These are phyloP conservation scores for Callionymus lyra DNA, from an alignment of 2,113 vertebrate species.

Conservation along the genomic window DNA sequence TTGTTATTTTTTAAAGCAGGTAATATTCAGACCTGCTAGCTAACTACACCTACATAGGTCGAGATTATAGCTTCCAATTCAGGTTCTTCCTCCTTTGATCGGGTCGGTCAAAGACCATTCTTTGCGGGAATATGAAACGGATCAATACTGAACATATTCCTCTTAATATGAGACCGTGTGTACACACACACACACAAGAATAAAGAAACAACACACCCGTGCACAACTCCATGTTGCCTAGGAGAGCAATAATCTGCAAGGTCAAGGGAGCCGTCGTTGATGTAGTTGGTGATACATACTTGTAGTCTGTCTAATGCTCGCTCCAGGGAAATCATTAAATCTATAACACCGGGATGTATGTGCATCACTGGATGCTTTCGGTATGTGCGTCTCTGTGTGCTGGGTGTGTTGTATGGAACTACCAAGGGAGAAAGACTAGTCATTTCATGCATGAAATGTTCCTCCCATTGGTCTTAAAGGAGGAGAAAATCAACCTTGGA, in stretches of 20 bases:
- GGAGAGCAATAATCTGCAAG: constrained; percentile 61
- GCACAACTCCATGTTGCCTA: constrained; percentile 40
- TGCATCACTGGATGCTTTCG: constrained; percentile 18
- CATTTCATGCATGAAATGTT: constrained; percentile 56
- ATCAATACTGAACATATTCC: constrained; percentile 47
- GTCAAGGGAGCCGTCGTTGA: constrained; percentile 47
- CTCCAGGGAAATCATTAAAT: constrained; percentile 61
- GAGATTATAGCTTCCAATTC: too few species aligned
- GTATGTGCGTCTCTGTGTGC: constrained; percentile 4
- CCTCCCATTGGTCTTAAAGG: constrained; percentile 41
- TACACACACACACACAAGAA: constrained; percentile 5
- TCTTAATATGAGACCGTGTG: constrained; percentile 10
- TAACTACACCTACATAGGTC: too few species aligned
- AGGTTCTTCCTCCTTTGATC: too few species aligned
- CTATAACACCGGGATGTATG: constrained; percentile 44
- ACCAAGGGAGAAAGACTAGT: constrained; percentile 28
- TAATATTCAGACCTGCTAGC: too few species aligned
- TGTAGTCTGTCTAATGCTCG: constrained; percentile 38
- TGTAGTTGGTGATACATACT: constrained; percentile 52
- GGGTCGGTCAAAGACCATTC: too few species aligned
- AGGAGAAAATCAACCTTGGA: constrained; percentile 36
- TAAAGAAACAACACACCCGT: constrained; percentile 6
- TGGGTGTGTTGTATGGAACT: constrained; percentile 3
- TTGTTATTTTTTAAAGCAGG: too few species aligned
- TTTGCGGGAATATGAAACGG: constrained; percentile 21